These are phyloP conservation scores for Eupsittula cactorum DNA, from an alignment of 2,113 vertebrate genomes.

Conservation along the genomic window DNA sequence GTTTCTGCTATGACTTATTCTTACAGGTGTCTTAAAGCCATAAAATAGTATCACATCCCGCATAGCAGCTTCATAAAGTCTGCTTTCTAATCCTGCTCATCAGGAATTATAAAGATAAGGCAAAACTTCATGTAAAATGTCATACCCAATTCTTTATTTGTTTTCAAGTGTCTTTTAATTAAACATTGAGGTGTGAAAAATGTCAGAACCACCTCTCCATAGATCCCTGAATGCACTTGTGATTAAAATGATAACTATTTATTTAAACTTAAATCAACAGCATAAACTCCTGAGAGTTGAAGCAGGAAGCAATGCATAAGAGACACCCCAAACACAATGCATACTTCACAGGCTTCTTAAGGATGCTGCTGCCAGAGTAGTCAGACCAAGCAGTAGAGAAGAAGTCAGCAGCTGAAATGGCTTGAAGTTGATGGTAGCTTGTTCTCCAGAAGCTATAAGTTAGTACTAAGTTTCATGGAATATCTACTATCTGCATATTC, in stretches of 20 bases:
- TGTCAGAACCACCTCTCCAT: slow-evolving; percentile 6
- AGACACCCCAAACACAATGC: not conserved
- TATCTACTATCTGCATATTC: not conserved
- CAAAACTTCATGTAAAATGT: slow-evolving; percentile 23
- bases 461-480: not conserved
- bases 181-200: slow-evolving; percentile 38
- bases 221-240: not conserved
- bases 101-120: not conserved
- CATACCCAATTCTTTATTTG: slow-evolving; percentile 23
- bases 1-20: not conserved
- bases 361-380: not conserved
- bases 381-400: not conserved
- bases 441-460: not conserved
- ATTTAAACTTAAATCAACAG: not conserved
- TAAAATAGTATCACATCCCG: not conserved
- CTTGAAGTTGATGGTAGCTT: not conserved
- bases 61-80: not conserved
- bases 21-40: not conserved
- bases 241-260: slow-evolving; percentile 32
- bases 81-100: not conserved
- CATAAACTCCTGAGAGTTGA: not conserved
- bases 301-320: not conserved
- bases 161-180: slow-evolving; percentile 57
- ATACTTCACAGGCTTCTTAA: not conserved
- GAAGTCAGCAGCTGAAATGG: not conserved